Evolutionary conservation across 1,140 invertebrate genomes (phyloP), one percentile per base, ranked within the genome.

Genomic region (Hyles euphorbiae): DNA sequence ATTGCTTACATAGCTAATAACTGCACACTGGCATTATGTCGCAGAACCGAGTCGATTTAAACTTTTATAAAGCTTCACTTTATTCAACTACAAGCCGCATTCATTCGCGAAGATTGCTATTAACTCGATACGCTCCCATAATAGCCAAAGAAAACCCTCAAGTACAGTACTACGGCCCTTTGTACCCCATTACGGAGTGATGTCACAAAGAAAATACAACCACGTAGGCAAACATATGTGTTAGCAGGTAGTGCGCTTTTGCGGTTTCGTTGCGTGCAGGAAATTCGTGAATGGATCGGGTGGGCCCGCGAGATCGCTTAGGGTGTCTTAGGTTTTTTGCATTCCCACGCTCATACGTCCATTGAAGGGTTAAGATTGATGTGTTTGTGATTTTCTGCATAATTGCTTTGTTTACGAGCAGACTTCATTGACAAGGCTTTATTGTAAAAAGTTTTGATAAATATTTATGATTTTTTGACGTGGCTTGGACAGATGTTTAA

Each of bases 261-360:
- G 71, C 70, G 82, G 76, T 79, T 84, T 85, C 82, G 60, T 78
- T 67, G 76, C 82, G 78, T 81, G 79, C 82, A 85, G 81, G 82
- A 85, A 73, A 84, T 81, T 84, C 67, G 65, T 83, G 69, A 82
- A 85, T 85, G 81, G 78, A 82, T 76, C 76, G 68, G 64, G 63
- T 68, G 73, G 60, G 63, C 60, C 61, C 55, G 44, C 33, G 56
- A 63, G 60, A 61, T 63, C 65, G 55, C 57, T 72, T 67, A 61
- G 68, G 68, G 70, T 34, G 40, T 54, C 68, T 63, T 63, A 62
- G 58, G 52, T 58, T 85, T 86, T 85, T 86, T 83, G 76, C 79
- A 83, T 85, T 87, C 84, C 80, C 84, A 87, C 84, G 82, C 53
- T 71, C 46, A 48, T 52, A 50, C 58, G 58, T 50, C 58, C 67